Conservation (phyloP, 2,888 invertebrate genomes). For the Sinodicranocentrus sp. region DNA sequence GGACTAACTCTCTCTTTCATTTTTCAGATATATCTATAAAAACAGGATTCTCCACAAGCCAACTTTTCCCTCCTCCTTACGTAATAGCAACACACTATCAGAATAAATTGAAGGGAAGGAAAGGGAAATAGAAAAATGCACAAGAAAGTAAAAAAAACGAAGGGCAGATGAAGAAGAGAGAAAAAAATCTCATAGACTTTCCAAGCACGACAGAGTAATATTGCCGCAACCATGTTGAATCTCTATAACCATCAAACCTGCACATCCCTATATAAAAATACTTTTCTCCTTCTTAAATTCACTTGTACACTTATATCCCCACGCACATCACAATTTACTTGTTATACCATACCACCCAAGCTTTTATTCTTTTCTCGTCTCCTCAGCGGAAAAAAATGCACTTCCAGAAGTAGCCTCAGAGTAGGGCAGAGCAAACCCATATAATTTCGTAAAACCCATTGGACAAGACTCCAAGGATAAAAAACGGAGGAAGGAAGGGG, state of each 20-base stretch:
- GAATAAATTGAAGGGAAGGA: conserved; percentile 51
- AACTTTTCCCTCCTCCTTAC: no score
- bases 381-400: conserved; percentile 44
- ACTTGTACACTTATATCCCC: background rate
- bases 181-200: conserved; percentile 48
- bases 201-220: conserved; percentile 46
- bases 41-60: no score
- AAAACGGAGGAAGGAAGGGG: conserved; percentile 30
- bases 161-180: conserved; percentile 27
- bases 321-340: background rate
- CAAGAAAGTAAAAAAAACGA: conserved; percentile 13
- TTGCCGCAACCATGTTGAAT: conserved; percentile 7
- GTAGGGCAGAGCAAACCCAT: conserved; percentile 40
- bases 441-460: conserved; percentile 54
- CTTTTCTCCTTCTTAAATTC: background rate
- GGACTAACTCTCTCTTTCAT: no score
- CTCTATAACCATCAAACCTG: background rate
- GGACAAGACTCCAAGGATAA: conserved; percentile 15
- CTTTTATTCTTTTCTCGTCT: conserved; percentile 14
- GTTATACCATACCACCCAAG: background rate
- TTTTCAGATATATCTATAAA: no score
- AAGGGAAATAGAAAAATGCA: conserved; percentile 3
- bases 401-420: conserved; percentile 10
- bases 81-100: conserved; percentile 4
- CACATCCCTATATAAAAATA: background rate